Conservation (phyloP, 2,888 invertebrate genomes). For the Apotomis betuletana region DNA sequence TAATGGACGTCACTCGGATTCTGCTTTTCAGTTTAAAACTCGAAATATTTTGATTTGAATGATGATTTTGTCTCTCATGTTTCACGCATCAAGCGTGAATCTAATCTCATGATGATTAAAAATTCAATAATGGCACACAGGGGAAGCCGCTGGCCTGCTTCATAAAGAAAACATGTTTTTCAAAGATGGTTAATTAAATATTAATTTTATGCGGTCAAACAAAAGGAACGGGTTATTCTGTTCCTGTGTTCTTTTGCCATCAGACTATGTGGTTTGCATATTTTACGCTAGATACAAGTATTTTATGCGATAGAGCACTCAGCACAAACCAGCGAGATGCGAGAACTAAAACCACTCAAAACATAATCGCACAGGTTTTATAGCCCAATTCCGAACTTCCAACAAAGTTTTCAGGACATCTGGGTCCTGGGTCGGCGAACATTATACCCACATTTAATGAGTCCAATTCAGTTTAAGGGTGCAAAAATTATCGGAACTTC, state of each 20-base stretch:
- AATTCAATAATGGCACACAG: too few relatives aligned
- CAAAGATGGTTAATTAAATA: too few relatives aligned
- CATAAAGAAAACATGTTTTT: too few relatives aligned
- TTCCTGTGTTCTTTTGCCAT: too few relatives aligned
- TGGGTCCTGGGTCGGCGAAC: slow-evolving; percentile 45
- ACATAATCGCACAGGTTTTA: slow-evolving; percentile 30
- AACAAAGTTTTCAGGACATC: slow-evolving; percentile 38
- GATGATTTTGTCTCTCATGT: too few relatives aligned
- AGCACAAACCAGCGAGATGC: slow-evolving; percentile 19
- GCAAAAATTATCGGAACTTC: slow-evolving; percentile 53
- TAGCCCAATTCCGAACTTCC: slow-evolving; percentile 14
- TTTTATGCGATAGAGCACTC: slow-evolving; percentile 31
- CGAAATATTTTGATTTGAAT: too few relatives aligned
- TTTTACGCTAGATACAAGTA: slow-evolving; percentile 21
- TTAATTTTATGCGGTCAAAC: too few relatives aligned
- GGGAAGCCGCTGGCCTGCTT: too few relatives aligned
- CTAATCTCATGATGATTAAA: too few relatives aligned
- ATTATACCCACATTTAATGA: slow-evolving; percentile 44
- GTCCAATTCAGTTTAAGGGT: slow-evolving; percentile 42
- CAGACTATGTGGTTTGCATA: not conserved
- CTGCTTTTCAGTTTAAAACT: too few relatives aligned
- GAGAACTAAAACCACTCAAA: slow-evolving; percentile 24
- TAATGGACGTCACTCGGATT: not conserved
- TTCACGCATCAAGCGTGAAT: too few relatives aligned
- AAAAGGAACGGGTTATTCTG: too few relatives aligned